Evolutionary conservation across 2,797 vertebrate genomes (phyloP).

Genomic region (Pitangus sulphuratus): DNA sequence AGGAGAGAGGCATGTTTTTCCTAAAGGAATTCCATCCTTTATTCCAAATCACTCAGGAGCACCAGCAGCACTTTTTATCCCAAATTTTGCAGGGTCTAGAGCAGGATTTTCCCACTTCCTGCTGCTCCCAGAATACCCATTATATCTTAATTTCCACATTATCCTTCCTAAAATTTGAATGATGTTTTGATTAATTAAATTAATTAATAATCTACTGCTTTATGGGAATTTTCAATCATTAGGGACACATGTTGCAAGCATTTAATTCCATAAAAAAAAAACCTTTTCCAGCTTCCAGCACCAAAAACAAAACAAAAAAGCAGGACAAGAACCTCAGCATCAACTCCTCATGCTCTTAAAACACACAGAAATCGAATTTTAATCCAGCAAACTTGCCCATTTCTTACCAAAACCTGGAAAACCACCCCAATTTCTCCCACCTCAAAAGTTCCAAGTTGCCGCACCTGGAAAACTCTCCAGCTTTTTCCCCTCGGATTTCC

Average conservation of each 20-base stretch:
- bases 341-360: not conserved
- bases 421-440: not conserved
- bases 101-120: not conserved
- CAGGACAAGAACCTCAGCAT: not conserved
- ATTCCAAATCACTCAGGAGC: not conserved
- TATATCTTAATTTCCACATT: not conserved
- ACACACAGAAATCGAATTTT: fast-evolving
- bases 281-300: not conserved
- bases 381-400: not conserved
- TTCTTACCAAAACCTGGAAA: not conserved
- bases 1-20: not conserved
- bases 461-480: not conserved
- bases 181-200: not conserved
- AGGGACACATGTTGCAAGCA: not conserved
- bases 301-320: not conserved
- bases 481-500: not conserved
- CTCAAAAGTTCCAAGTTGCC: not conserved
- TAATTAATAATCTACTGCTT: not conserved
- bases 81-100: not conserved
- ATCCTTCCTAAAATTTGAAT: not conserved
- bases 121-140: not conserved
- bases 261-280: no score
- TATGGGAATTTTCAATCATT: not conserved
- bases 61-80: not conserved
- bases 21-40: not conserved